Evolutionary conservation across 2,113 vertebrate genomes (phyloP).

Genomic region (Scytalopus superciliaris): DNA sequence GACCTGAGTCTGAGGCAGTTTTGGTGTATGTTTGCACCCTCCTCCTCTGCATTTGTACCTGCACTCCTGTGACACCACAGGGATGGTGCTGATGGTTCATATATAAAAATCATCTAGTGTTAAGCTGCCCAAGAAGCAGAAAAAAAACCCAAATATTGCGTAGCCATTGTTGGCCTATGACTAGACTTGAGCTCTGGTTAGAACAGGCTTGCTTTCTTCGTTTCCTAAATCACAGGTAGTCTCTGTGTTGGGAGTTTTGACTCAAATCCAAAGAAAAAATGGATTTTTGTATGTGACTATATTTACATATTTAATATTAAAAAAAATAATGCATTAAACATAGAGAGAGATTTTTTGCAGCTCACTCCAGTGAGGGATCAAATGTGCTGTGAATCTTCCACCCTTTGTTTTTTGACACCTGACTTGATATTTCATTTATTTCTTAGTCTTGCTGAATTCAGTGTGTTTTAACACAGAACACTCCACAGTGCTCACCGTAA

Average conservation of each 20-base stretch:
- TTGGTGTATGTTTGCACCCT: not conserved
- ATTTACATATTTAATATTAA: not conserved
- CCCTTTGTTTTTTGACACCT: not conserved
- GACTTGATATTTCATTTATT: not conserved
- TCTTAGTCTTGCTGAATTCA: not conserved
- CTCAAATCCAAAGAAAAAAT: not conserved
- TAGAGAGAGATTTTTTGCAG: not conserved
- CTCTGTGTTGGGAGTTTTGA: not conserved
- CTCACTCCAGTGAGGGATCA: not conserved
- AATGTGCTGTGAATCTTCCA: not conserved
- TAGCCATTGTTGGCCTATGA: not conserved
- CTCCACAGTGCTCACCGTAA: not conserved
- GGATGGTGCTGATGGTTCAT: not conserved
- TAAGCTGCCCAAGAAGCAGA: not conserved
- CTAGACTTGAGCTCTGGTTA: not conserved
- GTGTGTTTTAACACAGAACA: not conserved
- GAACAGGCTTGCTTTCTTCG: not conserved
- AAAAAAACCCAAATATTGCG: not conserved
- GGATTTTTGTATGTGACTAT: not conserved
- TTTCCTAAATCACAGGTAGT: conserved; percentile 32
- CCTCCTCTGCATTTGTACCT: not conserved
- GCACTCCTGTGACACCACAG: rapidly evolving
- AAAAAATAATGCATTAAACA: not conserved
- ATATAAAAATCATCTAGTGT: not conserved
- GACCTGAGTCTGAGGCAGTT: not conserved